Evolutionary conservation across 2,113 vertebrate species (phyloP), one percentile per base, ranked within the genome.

Genomic region (Nycticebus coucang): DNA sequence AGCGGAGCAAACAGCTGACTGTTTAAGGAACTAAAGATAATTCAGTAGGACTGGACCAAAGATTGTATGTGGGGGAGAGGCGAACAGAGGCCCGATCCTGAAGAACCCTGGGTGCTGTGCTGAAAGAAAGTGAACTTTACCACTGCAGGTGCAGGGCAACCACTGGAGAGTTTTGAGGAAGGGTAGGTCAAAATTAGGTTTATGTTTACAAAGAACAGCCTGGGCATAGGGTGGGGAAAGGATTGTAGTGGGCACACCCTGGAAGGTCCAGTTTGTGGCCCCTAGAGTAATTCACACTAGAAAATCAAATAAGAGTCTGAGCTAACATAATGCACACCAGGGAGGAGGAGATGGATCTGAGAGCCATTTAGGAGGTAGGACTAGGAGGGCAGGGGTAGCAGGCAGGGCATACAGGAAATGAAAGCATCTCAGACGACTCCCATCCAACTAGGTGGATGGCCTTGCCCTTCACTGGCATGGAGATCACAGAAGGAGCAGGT

Each of bases 41-140:
- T 26, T 85, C 64, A 66, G 53, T 10, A 24, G 5, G 7, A 79
- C 53, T 45, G 55, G 85, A 53, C 72, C 71, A 88, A 95, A 95
- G 84, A 41, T 21, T 33, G 17, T 9, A 11, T 3, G 7, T 18
- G n/a, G 45, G 22, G 80, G 21, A 78, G 69, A 59, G 64, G 35
- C 71, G 28, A 68, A 59, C 79, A 7, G 55, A 71, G 33, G 79
- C 15, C 57, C n/a, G 79, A 71, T 45, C 35, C 17, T 7, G 57
- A 88, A 55, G 7, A 53, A 19, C 33, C 4, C 37, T 15, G 33
- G 22, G 64, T 30, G 4, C 41, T 45, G 19, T 12, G 68, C 35
- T 71, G 66, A 68, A 57, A 53, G 33, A 90, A 77, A 91, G 74
- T 45, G 22, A 91, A 93, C 74, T 75, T 93, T 41, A 75, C n/a